These are phyloP conservation scores for Dipodomys ordii DNA, from an alignment of 2,113 vertebrate genomes.

Conservation along the genomic window DNA sequence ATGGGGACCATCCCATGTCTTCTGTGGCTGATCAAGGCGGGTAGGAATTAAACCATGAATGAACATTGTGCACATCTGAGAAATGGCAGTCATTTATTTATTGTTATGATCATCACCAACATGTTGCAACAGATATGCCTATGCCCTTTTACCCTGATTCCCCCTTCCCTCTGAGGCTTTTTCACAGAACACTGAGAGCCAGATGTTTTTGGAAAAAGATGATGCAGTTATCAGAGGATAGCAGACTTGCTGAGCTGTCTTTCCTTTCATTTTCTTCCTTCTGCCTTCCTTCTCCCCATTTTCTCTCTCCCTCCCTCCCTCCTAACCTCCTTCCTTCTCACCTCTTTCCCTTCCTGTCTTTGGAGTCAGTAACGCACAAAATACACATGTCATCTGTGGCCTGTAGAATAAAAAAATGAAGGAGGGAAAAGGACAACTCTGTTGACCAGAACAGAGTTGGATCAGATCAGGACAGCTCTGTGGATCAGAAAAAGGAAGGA, in stretches of 20 bases:
- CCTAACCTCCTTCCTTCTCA: fast-evolving
- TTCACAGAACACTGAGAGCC: background rate
- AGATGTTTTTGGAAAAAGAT: background rate
- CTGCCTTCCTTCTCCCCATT: fast-evolving
- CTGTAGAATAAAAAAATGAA: too few relatives aligned
- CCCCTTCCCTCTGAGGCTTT: background rate
- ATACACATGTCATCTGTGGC: too few relatives aligned
- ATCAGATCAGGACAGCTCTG: too few relatives aligned
- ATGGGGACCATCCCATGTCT: background rate
- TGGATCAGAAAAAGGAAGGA: too few relatives aligned
- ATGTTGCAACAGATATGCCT: background rate
- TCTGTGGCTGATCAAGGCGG: background rate
- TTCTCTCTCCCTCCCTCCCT: fast-evolving
- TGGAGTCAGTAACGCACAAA: too few relatives aligned
- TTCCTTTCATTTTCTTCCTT: too few relatives aligned
- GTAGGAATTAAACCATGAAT: background rate
- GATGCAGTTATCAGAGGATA: background rate
- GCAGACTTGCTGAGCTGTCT: background rate
- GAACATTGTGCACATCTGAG: background rate
- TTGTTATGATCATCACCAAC: too few relatives aligned
- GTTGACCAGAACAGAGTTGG: too few relatives aligned
- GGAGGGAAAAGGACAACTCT: too few relatives aligned
- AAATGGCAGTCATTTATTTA: background rate
- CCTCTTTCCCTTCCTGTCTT: too few relatives aligned
- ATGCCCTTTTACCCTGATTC: background rate